Evolutionary conservation across 1,140 invertebrate genomes (phyloP).

Genomic region (Venturia canescens): DNA sequence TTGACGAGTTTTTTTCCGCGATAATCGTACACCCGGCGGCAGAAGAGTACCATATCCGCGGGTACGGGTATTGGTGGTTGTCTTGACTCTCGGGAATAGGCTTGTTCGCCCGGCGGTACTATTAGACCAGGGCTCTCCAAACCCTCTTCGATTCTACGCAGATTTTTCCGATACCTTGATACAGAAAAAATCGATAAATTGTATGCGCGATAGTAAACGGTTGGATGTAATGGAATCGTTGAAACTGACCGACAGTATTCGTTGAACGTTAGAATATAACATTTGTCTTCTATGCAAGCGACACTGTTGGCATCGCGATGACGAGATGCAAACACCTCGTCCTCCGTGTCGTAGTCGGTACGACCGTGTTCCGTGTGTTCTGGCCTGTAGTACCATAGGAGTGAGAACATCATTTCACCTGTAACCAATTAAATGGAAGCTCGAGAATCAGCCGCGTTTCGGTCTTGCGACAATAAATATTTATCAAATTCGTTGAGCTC

Average conservation of each 20-base stretch:
- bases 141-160: slow-evolving; percentile 80
- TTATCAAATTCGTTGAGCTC: no score
- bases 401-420: slow-evolving; percentile 98
- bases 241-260: slow-evolving; percentile 96
- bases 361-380: slow-evolving; percentile 96
- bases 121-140: slow-evolving; percentile 78
- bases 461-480: no score
- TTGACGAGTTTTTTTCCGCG: slow-evolving; percentile 88
- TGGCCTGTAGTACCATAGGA: slow-evolving; percentile 98
- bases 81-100: slow-evolving; percentile 76
- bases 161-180: slow-evolving; percentile 81
- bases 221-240: no score
- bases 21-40: slow-evolving; percentile 96
- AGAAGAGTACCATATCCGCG: slow-evolving; percentile 95
- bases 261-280: slow-evolving; percentile 97
- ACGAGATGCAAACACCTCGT: slow-evolving; percentile 96
- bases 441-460: neutral
- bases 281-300: slow-evolving; percentile 98
- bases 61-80: slow-evolving; percentile 85
- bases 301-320: slow-evolving; percentile 96
- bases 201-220: no score
- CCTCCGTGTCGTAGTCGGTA: slow-evolving; percentile 85
- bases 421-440: slow-evolving; percentile 57
- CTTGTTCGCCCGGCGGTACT: slow-evolving; percentile 78
- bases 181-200: slow-evolving; percentile 47